Evolutionary conservation across 2,113 vertebrate species (phyloP), one percentile per base, ranked within the genome.

Genomic region (Genyomyrus donnyi): DNA sequence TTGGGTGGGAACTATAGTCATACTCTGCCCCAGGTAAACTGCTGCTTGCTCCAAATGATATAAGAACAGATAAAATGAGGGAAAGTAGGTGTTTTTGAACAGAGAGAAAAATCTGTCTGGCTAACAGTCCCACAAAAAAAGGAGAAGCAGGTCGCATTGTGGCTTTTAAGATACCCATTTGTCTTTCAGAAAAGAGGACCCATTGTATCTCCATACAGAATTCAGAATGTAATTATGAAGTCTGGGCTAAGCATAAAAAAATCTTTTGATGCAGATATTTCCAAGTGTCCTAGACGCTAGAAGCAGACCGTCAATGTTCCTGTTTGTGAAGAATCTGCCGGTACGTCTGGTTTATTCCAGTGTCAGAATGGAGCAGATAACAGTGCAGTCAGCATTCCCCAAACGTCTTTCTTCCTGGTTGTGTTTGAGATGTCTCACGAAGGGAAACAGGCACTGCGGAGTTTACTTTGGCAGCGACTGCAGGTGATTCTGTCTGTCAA

Each of bases 1-100:
- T 96, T 0, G 96, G 95, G 70, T 96, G 93, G 5, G 94, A 53
- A 42, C 91, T 88, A 0, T 89, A 92, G 85, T 92, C 92, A 46
- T 93, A 92, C 88, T 94, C 93, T 2, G 92, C 85, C 48, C 93
- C 93, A 4, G 92, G 89, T 5, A 92, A 86, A 10, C 92, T 90
- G 31, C 77, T 91, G 27, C 92, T 92, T 27, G 31, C 1, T 24
- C 91, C 66, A 86, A 88, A 2, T 50, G 56, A 35, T 90, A 89
- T 85, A 58, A 89, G 52, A 90, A 42, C 56, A 88, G 91, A 77
- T 85, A 91, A 88, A 19, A 93, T 90, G 46, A 94, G 85, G 50
- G 45, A 3, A 11, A 48, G 27, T 35, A 91, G 39, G 48, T 35
- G 48, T 88, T 0, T 31, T 53, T 88, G 66, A 45, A 5, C 6